Evolutionary conservation across 1,140 invertebrate species (phyloP).

Genomic region (Rhynchophorus ferrugineus): DNA sequence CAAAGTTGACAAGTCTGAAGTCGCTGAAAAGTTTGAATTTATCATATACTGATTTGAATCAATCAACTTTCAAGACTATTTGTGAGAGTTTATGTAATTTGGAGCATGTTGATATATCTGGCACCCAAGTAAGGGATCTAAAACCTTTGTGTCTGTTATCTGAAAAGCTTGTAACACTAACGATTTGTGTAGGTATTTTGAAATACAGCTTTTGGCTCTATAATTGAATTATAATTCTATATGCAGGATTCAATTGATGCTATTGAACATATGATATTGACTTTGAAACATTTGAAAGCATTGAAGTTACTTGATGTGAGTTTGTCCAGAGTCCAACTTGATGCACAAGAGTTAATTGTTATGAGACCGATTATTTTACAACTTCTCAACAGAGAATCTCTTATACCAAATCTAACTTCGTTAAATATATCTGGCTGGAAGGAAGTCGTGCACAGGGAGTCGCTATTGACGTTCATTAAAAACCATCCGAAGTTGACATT

Average conservation of each 20-base stretch:
- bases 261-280: conserved; percentile 45
- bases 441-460: conserved; percentile 26
- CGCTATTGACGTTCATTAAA: conserved; percentile 27
- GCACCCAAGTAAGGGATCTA: conserved; percentile 61
- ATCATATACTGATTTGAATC: conserved; percentile 64
- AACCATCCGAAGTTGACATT: conserved; percentile 32
- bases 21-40: conserved; percentile 61
- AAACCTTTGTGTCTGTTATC: conserved; percentile 39
- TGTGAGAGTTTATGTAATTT: conserved; percentile 61
- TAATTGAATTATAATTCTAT: too few species aligned
- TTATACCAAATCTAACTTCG: conserved; percentile 53
- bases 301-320: conserved; percentile 43
- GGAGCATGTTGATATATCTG: conserved; percentile 64
- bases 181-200: conserved; percentile 25
- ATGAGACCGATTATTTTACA: conserved; percentile 32
- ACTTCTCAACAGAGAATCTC: conserved; percentile 46
- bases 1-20: conserved; percentile 50
- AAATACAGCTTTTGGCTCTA: conserved; percentile 3
- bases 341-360: conserved; percentile 42
- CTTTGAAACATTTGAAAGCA: conserved; percentile 52
- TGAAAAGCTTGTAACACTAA: conserved; percentile 22
- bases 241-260: conserved; percentile 25
- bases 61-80: conserved; percentile 59
- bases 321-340: conserved; percentile 37
- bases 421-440: conserved; percentile 65